phyloP scores from a whole-genome alignment of 2,113 vertebrate species.

The Saguinus midas region DNA sequence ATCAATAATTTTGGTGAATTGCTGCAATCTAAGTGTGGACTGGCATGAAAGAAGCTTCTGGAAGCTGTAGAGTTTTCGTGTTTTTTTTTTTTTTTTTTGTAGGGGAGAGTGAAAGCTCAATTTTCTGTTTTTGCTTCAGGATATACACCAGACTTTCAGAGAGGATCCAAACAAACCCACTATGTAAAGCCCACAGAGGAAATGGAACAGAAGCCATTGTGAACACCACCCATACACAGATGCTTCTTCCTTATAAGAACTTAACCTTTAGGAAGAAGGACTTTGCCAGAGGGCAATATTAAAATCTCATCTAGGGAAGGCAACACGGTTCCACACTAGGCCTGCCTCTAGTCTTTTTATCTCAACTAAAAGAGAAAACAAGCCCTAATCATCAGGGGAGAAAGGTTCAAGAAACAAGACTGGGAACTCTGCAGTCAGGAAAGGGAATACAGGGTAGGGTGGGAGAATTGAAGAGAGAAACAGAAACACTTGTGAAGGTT shows the following conservation, averaged over 20 bases:
- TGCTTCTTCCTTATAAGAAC: background rate
- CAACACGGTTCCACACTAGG: accelerated
- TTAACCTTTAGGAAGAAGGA: background rate
- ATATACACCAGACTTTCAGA: background rate
- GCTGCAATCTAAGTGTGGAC: background rate
- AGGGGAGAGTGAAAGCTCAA: background rate
- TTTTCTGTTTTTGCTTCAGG: background rate
- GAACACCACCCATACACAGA: background rate
- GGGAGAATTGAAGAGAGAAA: background rate
- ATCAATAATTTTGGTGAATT: background rate
- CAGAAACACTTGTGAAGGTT: background rate
- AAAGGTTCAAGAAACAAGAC: background rate
- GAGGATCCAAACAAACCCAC: background rate
- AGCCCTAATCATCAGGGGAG: background rate
- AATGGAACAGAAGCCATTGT: background rate
- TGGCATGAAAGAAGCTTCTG: background rate
- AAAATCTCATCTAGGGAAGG: background rate
- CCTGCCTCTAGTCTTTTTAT: background rate
- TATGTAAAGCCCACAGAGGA: background rate
- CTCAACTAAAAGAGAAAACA: background rate
- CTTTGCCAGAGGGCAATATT: background rate
- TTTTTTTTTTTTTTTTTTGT: too few species aligned
- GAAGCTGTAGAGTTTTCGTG: too few species aligned
- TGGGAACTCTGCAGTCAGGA: background rate
- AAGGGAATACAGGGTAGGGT: too few species aligned